Conservation (phyloP, 2,797 vertebrate genomes). For the Pseudopleuronectes americanus region DNA sequence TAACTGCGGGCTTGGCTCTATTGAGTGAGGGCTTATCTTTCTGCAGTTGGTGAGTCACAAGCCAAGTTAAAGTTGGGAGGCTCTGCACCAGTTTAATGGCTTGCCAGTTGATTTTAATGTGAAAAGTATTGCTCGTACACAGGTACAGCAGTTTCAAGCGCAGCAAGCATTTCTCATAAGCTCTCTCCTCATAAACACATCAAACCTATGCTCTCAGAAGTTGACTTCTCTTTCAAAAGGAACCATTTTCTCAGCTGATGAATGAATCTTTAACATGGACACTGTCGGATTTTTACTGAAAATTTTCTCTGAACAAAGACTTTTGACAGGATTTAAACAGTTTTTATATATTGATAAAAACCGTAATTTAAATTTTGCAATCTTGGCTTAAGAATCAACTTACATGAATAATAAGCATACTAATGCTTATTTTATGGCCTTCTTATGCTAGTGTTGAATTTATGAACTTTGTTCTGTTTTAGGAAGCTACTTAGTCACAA, state of each 20-base stretch:
- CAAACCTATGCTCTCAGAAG: constrained; percentile 9
- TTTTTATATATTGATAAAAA: constrained; percentile 1
- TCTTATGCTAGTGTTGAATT: background rate
- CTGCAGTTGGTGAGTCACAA: constrained; percentile 59
- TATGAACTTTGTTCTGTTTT: background rate
- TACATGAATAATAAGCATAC: background rate
- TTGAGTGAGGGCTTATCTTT: constrained; percentile 65
- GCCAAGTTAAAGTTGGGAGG: constrained; percentile 58
- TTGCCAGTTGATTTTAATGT: constrained; percentile 63
- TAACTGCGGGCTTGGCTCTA: constrained; percentile 62
- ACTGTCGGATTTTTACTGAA: constrained; percentile 11
- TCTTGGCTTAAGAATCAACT: background rate
- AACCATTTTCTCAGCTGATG: constrained; percentile 24
- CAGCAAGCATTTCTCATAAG: constrained; percentile 35
- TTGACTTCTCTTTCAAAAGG: constrained; percentile 27
- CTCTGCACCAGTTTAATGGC: constrained; percentile 60
- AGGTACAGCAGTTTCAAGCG: constrained; percentile 39
- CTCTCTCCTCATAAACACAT: constrained; percentile 39
- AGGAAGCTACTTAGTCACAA: background rate
- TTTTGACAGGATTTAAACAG: constrained; percentile 11
- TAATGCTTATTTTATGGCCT: background rate
- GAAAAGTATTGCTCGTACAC: constrained; percentile 48
- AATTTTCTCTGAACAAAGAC: background rate
- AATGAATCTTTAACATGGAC: constrained; percentile 7
- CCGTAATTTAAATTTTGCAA: background rate